Base-by-base conservation (phyloP, 1,140 invertebrate genomes). In the Luehdorfia chinensis region DNA sequence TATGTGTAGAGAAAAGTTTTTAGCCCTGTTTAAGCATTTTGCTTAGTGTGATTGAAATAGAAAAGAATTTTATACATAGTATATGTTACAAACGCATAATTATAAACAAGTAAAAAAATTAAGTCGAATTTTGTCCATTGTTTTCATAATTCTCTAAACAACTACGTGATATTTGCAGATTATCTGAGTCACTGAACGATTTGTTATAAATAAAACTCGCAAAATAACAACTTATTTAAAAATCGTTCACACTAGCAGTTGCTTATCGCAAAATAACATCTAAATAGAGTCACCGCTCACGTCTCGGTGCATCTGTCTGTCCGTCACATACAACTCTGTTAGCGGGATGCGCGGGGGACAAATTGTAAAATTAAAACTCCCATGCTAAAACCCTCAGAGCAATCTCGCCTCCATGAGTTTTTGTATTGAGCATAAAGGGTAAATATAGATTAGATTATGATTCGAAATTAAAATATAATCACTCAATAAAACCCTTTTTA, bases 281-380 rank as follows among this genome's bases (percentile, higher is more conserved):
- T n/a, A n/a, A n/a, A n/a, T n/a, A n/a, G n/a, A n/a, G n/a, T n/a
- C n/a, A n/a, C n/a, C n/a, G n/a, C 9, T 3, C 27, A 36, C 36
- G 12, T 30, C 49, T 31, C 1, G 21, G 41, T 44, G 44, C 54
- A 61, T 64, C 66, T 54, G 56, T 56, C 53, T 33, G 53, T 52
- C 45, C 36, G 36, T 28, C 41, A 18, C 33, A 27, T 9, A 44
- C 47, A 57, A 23, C 47, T 46, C 23, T 55, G 46, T 49, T 33
- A 49, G n/a, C n/a, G n/a, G 44, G 32, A 19, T 13, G 47, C 47
- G 31, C 37, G 49, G 45, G 47, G 39, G 47, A 70, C 70, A 75
- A 75, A 75, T 78, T 75, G 72, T 59, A 57, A 75, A 75, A 74
- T 75, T 66, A 75, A 67, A 71, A 75, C 47, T 69, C 74, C 69